Percentiles rank a stretch among this genome's conserved stretches.
Evolutionary conservation across 1,140 invertebrate genomes (phyloP).

Genomic region (Tetramorium simillimum): DNA sequence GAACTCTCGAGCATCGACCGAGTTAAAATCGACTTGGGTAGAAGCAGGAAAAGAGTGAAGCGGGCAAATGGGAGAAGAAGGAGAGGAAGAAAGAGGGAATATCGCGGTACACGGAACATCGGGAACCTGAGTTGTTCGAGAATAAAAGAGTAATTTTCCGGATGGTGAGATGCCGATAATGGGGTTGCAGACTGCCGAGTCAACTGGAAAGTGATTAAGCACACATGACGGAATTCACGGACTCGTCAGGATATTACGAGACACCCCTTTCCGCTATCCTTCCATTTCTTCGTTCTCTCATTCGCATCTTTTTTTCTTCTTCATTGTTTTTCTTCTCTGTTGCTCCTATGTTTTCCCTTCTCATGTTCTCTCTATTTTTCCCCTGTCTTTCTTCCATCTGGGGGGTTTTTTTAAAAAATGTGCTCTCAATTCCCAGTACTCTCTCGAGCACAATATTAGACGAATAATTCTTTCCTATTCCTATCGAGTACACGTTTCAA

Average conservation of each 20-base stretch:
- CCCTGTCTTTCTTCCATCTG: neutral
- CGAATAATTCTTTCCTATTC: constrained; percentile 53
- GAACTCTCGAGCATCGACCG: constrained; percentile 51
- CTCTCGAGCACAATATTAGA: constrained; percentile 51
- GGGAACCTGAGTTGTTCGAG: constrained; percentile 80
- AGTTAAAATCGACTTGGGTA: constrained; percentile 40
- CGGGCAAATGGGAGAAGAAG: constrained; percentile 16
- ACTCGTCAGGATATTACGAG: constrained; percentile 83
- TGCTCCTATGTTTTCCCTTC: neutral
- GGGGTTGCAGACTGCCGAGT: constrained; percentile 85
- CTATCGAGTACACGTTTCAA: constrained; percentile 6
- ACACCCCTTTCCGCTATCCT: constrained; percentile 69
- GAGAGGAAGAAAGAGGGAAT: constrained; percentile 65
- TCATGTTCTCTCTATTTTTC: constrained; percentile 10
- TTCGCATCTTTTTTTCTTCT: constrained; percentile 15
- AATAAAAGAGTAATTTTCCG: constrained; percentile 86
- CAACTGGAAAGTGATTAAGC: constrained; percentile 86
- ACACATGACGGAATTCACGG: constrained; percentile 83
- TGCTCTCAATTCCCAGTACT: constrained; percentile 63
- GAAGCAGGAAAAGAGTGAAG: constrained; percentile 13
- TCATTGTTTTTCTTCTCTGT: constrained; percentile 25
- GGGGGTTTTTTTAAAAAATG: constrained; percentile 16
- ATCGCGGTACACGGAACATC: constrained; percentile 74
- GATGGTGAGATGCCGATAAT: constrained; percentile 84
- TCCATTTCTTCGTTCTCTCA: constrained; percentile 56